phyloP scores from a whole-genome alignment of 1,140 invertebrate species.

The Latrodectus geometricus region DNA sequence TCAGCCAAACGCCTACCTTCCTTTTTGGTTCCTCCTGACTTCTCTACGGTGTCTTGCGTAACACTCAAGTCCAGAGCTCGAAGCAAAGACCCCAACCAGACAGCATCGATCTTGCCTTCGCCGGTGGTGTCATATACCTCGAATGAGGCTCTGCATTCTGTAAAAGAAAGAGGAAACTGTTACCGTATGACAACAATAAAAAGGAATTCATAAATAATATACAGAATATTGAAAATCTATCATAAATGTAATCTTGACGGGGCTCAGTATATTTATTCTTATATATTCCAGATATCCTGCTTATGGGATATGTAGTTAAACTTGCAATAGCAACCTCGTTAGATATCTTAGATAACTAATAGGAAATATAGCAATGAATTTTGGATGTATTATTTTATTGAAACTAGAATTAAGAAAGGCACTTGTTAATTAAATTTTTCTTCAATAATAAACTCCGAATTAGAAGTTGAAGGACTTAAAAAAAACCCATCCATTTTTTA shows the following conservation, averaged over 20 bases:
- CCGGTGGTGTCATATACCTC: constrained; percentile 82
- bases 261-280: too few relatives aligned
- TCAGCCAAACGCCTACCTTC: constrained; percentile 77
- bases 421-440: too few relatives aligned
- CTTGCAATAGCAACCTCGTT: not conserved
- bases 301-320: not conserved
- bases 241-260: constrained; percentile 8
- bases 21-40: constrained; percentile 95
- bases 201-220: not conserved
- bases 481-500: too few relatives aligned
- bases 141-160: constrained; percentile 87
- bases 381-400: too few relatives aligned
- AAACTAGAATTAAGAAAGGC: too few relatives aligned
- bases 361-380: too few relatives aligned
- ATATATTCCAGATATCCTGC: not conserved
- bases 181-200: constrained; percentile 17
- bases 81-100: constrained; percentile 89
- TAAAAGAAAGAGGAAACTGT: constrained; percentile 58
- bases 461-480: too few relatives aligned
- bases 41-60: constrained; percentile 88
- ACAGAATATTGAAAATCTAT: constrained; percentile 12
- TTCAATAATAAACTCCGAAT: too few relatives aligned
- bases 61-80: constrained; percentile 94
- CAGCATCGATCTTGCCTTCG: constrained; percentile 82
- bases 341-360: too few relatives aligned